Evolutionary conservation across 2,888 invertebrate species (phyloP).

Genomic region (Odontocolon sp.): DNA sequence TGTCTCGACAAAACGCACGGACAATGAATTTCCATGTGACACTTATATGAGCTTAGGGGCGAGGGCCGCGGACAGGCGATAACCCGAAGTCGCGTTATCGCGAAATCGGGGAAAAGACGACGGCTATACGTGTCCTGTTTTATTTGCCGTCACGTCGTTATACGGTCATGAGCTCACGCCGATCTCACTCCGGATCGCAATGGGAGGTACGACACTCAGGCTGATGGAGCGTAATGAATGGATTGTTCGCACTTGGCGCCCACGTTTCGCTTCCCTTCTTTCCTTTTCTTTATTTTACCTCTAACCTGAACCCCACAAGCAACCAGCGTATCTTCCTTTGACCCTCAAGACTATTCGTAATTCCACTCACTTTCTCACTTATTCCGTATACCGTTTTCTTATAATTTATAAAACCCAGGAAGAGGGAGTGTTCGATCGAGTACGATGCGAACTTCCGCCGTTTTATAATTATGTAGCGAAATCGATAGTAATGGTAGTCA

Average conservation of each 20-base stretch:
- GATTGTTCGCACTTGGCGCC: conserved; percentile 71
- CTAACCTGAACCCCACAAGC: background rate
- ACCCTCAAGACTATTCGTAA: conserved; percentile 27
- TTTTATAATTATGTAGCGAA: conserved; percentile 70
- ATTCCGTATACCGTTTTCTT: conserved; percentile 13
- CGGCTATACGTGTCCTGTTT: conserved; percentile 32
- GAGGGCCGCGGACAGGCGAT: conserved; percentile 36
- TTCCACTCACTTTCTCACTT: conserved; percentile 33
- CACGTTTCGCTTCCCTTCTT: conserved; percentile 63
- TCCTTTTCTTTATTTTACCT: conserved; percentile 13
- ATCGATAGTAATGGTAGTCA: conserved; percentile 59
- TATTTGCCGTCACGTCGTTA: conserved; percentile 43
- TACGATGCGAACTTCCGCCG: conserved; percentile 64
- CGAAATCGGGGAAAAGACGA: conserved; percentile 42
- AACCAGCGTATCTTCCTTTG: conserved; percentile 36
- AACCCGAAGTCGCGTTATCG: conserved; percentile 42
- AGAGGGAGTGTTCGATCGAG: conserved; percentile 44
- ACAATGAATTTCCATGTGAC: conserved; percentile 50
- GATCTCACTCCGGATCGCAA: conserved; percentile 56
- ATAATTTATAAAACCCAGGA: conserved; percentile 32
- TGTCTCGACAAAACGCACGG: conserved; percentile 2
- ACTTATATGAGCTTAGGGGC: conserved; percentile 49
- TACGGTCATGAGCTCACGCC: conserved; percentile 32
- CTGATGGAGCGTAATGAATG: conserved; percentile 72
- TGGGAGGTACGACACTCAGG: conserved; percentile 52